Base-by-base conservation (phyloP, 2,888 invertebrate genomes). In the Athalia cordata region DNA sequence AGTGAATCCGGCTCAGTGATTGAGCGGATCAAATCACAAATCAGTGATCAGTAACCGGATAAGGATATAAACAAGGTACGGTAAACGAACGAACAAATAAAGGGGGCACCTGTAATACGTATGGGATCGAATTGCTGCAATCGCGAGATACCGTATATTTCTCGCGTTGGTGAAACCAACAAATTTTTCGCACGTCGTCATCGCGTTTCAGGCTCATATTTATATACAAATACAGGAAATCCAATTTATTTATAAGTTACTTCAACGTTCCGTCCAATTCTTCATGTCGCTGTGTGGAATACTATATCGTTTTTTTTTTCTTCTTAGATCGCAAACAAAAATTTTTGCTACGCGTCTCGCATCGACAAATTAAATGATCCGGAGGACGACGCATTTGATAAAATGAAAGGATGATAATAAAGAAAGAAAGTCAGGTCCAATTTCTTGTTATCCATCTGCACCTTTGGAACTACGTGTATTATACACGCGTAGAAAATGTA, bases 31-130 rank as follows among this genome's bases (percentile, higher is more conserved):
- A 15, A 13, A 29, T 49, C n/a, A 66, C 49, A 47, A 49, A 66
- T n/a, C 67, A 47, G n/a, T 47, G 49, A 66, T 66, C 67, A 72
- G 72, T 47, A 29, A 29, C 61, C 49, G 47, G 59, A 61, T 50
- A 55, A 61, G 55, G 29, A 55, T 47, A 74, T 59, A 61, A 74
- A 50, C 74, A 49, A 62, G 65, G n/a, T 43, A 55, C 67, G n/a
- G 65, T 52, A 76, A 76, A 76, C 64, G 65, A 76, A 65, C 64
- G 55, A 64, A 65, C 62, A 76, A 76, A 76, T 52, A 52, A 76
- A 76, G 45, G 52, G 6, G 9, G 11, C 55, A 29, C 29, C 29
- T 29, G 29, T n/a, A 29, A 29, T 1, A 29, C 29, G 29, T 29
- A 29, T 29, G 1, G 29, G 29, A 29, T 29, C 29, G 29, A 29